Percentiles rank a stretch among this genome's conserved stretches.
These are phyloP conservation scores for Semaprochilodus insignis DNA, from an alignment of 2,797 vertebrate species.

Conservation along the genomic window DNA sequence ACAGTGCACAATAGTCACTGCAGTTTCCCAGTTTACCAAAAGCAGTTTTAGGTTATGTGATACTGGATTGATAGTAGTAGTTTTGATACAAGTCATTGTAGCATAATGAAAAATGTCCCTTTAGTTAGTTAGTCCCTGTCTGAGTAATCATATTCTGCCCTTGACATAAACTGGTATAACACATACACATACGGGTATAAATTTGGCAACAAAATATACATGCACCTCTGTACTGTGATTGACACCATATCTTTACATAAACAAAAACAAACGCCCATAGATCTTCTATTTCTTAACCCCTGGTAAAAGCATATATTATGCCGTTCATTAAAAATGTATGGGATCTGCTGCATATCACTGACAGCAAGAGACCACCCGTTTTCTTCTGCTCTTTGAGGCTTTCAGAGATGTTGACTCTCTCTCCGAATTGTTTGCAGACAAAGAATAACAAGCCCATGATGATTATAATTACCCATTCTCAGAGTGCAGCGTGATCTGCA, in stretches of 20 bases:
- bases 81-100: too few relatives aligned
- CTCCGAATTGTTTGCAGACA: constrained; percentile 30
- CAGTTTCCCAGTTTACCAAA: neutral
- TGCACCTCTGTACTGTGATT: constrained; percentile 5
- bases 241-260: constrained; percentile 15
- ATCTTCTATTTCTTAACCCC: constrained; percentile 10
- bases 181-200: too few relatives aligned
- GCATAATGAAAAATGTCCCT: too few relatives aligned
- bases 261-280: neutral
- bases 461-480: constrained; percentile 38
- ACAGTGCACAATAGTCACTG: too few relatives aligned
- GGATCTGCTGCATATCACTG: constrained; percentile 46
- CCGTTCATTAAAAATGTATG: constrained; percentile 52
- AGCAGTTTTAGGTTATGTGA: neutral
- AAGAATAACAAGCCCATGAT: constrained; percentile 39
- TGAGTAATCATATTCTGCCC: too few relatives aligned
- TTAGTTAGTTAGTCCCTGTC: too few relatives aligned
- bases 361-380: constrained; percentile 16
- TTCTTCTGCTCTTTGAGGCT: constrained; percentile 64
- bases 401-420: constrained; percentile 52
- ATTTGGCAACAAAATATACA: too few relatives aligned
- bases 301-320: constrained; percentile 47
- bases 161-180: too few relatives aligned
- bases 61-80: neutral
- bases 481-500: constrained; percentile 20